These are phyloP conservation scores for Chloroceryle inda DNA, from an alignment of 2,797 vertebrate species.

Conservation along the genomic window DNA sequence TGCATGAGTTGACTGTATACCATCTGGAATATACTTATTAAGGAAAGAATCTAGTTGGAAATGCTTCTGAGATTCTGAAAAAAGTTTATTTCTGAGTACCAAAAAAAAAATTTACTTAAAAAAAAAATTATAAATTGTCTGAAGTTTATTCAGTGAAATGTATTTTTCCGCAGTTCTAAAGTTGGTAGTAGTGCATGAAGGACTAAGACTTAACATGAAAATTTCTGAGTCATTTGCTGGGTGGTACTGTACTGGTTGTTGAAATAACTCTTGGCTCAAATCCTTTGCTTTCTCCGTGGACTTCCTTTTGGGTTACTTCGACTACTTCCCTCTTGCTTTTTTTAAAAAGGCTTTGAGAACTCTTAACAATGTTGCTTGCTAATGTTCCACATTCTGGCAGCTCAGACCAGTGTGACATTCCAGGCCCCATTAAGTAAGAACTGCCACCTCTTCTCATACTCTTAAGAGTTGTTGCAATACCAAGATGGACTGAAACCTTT, in stretches of 20 bases:
- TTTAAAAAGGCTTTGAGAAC: not conserved
- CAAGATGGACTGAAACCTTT: not conserved
- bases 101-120: not conserved
- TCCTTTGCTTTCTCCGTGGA: not conserved
- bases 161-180: not conserved
- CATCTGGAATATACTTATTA: not conserved
- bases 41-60: not conserved
- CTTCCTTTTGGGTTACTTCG: not conserved
- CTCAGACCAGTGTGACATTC: not conserved
- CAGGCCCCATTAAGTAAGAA: not conserved
- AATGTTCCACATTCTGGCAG: not conserved
- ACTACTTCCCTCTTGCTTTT: not conserved
- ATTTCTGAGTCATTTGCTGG: not conserved
- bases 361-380: not conserved
- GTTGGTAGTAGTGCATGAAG: not conserved
- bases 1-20: not conserved
- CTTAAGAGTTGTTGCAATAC: not conserved
- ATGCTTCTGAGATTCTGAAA: not conserved
- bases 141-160: not conserved
- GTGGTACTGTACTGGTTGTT: not conserved
- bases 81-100: accelerated
- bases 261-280: not conserved
- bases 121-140: not conserved
- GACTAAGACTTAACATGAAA: not conserved
- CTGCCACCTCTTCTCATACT: not conserved